Conservation (phyloP, 2,113 vertebrate species). For the Pterocles gutturalis region DNA sequence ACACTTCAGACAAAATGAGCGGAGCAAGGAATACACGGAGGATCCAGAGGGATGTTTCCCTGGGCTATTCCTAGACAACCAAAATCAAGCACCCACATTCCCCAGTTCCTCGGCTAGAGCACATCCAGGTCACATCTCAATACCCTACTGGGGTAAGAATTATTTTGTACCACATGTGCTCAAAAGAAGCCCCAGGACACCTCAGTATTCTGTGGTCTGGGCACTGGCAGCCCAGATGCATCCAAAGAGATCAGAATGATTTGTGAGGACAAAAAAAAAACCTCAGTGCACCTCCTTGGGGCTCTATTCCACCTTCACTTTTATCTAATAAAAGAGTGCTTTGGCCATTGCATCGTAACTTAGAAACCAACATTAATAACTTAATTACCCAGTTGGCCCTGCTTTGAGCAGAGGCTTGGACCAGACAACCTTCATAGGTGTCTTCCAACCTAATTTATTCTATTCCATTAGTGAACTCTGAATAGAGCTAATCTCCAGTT, state of each 20-base stretch:
- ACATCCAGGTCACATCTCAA: neutral
- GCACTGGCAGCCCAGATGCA: neutral
- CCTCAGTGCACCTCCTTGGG: neutral
- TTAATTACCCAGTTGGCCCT: neutral
- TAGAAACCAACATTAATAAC: neutral
- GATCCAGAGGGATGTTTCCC: neutral
- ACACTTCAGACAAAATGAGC: neutral
- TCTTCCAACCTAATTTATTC: neutral
- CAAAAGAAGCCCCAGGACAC: neutral
- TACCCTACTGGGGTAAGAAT: accelerated
- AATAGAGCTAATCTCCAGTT: neutral
- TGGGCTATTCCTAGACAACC: neutral
- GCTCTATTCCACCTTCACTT: neutral
- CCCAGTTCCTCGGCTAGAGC: neutral
- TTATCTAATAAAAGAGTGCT: accelerated
- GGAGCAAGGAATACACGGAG: neutral
- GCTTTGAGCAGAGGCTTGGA: neutral
- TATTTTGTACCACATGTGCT: too few relatives aligned
- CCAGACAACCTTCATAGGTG: neutral
- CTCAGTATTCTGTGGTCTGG: neutral
- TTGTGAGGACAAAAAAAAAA: neutral
- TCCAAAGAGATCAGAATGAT: neutral
- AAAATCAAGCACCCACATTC: neutral
- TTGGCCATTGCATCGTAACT: neutral
- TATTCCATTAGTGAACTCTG: neutral